Evolutionary conservation across 2,797 vertebrate species (phyloP), one percentile per base, ranked within the genome.

Genomic region (Pangasius djambal): DNA sequence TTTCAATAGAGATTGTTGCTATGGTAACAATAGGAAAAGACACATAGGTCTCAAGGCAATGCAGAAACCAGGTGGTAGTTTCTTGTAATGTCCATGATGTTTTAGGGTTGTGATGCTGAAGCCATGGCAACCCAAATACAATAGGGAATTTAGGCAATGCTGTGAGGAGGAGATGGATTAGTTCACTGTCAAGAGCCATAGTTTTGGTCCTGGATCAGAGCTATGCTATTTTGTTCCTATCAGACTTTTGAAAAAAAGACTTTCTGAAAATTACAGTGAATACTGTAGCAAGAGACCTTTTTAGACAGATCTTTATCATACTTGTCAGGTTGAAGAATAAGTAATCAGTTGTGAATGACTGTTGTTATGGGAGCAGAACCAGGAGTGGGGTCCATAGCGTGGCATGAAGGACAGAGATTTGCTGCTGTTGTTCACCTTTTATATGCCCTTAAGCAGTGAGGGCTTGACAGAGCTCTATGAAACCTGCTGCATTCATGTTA

Each of bases 121-220:
- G 12, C 12, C 40, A 77, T 77, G 44, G 25, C 25, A 28, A 50
- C 22, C 40, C 4, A 8, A 74, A 22, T 22, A 74, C 37, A 44
- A 25, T 74, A 44, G 22, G 70, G 70, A 25, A 25, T 44, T 25
- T 74, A 22, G 37, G 37, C 40, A 44, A 12, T 44, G 20, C 20
- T 28, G 48, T 48, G 74, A 77, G 74, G 74, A 77, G 44, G 25
- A 52, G 75, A 75, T 13, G 10, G 74, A 78, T 78, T 78, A 78
- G 48, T 31, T 78, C 1, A 78, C 13, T 78, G 28, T 78, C 15
- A 78, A 78, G n/a, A 20, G 7, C 75, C 50, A 2, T 16, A 12
- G 67, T 70, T 34, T 34, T 72, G 69, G 70, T 44, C 70, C 67
- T 34, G 31, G 15, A 18, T 37, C 31, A 37, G 72, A 48, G 72